phyloP scores from a whole-genome alignment of 1,140 invertebrate genomes.

The Batillaria attramentaria region DNA sequence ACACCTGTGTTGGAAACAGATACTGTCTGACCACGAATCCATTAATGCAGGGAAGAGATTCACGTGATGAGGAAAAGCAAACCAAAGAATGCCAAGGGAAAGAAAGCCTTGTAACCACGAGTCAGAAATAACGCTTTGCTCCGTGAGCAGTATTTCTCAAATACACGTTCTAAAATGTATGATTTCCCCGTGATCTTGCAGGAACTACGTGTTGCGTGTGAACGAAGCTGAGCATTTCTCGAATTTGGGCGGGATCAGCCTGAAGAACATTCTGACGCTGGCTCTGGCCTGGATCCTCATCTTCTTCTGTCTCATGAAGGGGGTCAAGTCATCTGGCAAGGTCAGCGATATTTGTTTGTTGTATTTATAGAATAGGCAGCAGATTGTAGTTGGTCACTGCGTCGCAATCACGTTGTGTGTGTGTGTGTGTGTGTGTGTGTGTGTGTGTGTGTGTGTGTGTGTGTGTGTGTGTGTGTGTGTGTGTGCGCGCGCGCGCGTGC shows the following conservation, averaged over 20 bases:
- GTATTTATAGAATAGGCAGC: no score
- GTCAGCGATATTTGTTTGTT: constrained; percentile 39
- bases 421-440: not conserved
- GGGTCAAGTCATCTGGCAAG: constrained; percentile 67
- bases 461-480: not conserved
- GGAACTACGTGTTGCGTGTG: constrained; percentile 3
- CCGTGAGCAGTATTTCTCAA: not conserved
- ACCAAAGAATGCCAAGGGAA: not conserved
- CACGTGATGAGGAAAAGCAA: not conserved
- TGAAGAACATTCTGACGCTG: constrained; percentile 60
- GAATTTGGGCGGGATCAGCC: constrained; percentile 57
- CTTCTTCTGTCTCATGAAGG: constrained; percentile 67
- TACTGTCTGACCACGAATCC: no score
- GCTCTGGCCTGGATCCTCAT: constrained; percentile 66
- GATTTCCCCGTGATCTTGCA: not conserved
- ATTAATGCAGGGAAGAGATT: not conserved
- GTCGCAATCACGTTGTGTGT: not conserved
- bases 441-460: not conserved
- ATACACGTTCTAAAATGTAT: not conserved
- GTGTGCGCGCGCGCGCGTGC: not conserved
- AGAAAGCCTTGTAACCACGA: not conserved
- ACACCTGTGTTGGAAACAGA: no score
- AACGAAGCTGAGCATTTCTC: not conserved
- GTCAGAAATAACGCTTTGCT: not conserved
- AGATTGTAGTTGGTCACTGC: no score